These are phyloP conservation scores for Bathynomus jamesi DNA, from an alignment of 1,140 invertebrate species.

Conservation along the genomic window DNA sequence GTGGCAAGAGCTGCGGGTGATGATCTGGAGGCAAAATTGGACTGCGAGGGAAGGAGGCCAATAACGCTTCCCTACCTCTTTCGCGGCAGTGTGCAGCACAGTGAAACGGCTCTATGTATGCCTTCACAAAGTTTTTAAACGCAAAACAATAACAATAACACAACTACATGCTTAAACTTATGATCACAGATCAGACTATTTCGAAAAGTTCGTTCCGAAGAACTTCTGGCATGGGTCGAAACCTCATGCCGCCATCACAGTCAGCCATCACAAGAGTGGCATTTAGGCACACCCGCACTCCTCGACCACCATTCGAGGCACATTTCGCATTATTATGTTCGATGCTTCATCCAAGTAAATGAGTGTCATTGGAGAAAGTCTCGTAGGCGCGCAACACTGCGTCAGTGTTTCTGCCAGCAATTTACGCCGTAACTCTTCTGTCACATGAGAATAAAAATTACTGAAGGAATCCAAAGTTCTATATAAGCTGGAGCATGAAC, in stretches of 20 bases:
- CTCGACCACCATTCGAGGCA: constrained; percentile 93
- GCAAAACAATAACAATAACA: background rate
- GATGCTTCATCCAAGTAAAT: constrained; percentile 85
- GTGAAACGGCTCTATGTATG: background rate
- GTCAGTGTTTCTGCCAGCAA: constrained; percentile 56
- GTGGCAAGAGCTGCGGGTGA: too few species aligned
- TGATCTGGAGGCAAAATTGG: too few species aligned
- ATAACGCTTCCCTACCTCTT: too few species aligned
- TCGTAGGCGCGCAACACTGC: constrained; percentile 87
- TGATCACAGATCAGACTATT: constrained; percentile 38
- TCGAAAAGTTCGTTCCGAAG: constrained; percentile 31
- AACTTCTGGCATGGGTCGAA: constrained; percentile 15
- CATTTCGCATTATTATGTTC: constrained; percentile 84
- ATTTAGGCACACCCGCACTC: constrained; percentile 70
- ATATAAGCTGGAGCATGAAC: constrained; percentile 58
- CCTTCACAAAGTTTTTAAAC: background rate
- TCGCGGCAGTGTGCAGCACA: background rate
- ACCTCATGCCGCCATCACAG: constrained; percentile 27
- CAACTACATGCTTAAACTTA: constrained; percentile 30
- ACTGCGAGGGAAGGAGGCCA: too few species aligned
- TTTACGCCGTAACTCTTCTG: constrained; percentile 76
- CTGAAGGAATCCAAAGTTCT: constrained; percentile 73
- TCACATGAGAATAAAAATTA: constrained; percentile 80
- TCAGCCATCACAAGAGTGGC: constrained; percentile 27
- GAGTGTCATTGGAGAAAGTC: constrained; percentile 83